phyloP scores from a whole-genome alignment of 2,888 invertebrate genomes.

The Cephus nigrinus region DNA sequence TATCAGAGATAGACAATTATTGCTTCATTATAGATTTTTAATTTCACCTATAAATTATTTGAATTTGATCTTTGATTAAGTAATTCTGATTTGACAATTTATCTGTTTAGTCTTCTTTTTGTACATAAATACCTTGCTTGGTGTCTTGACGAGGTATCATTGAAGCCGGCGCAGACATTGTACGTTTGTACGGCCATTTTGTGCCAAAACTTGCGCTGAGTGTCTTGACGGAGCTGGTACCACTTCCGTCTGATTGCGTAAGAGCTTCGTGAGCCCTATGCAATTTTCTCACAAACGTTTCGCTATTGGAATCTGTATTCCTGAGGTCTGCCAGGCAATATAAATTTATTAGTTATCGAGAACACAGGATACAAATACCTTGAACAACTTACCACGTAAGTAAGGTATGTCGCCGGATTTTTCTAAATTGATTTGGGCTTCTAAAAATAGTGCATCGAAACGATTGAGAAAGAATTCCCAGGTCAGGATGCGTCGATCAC shows the following conservation, averaged over 20 bases:
- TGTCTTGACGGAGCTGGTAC: conserved; percentile 75
- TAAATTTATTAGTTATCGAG: not conserved
- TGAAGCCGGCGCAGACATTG: conserved; percentile 92
- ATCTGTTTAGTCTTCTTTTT: not conserved
- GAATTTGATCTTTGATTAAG: not conserved
- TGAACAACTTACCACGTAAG: conserved; percentile 74
- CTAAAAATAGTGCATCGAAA: conserved; percentile 94
- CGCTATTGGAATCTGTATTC: conserved; percentile 88
- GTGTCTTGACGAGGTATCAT: conserved; percentile 81
- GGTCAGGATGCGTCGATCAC: conserved; percentile 87
- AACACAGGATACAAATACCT: not conserved
- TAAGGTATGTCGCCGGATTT: conserved; percentile 86
- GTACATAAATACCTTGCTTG: conserved; percentile 70
- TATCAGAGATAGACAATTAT: not conserved
- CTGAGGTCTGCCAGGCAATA: conserved; percentile 76
- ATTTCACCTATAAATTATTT: not conserved
- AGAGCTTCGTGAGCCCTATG: conserved; percentile 90
- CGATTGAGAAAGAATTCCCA: conserved; percentile 99
- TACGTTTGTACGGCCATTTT: conserved; percentile 95
- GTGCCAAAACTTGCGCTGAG: conserved; percentile 89
- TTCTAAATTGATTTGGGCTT: conserved; percentile 93
- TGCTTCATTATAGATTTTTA: not conserved
- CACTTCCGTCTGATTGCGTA: conserved; percentile 77
- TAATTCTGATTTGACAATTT: conserved; percentile 2
- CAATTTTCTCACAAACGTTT: conserved; percentile 86